Evolutionary conservation across 2,113 vertebrate genomes (phyloP).

Genomic region (Scatophagus argus): DNA sequence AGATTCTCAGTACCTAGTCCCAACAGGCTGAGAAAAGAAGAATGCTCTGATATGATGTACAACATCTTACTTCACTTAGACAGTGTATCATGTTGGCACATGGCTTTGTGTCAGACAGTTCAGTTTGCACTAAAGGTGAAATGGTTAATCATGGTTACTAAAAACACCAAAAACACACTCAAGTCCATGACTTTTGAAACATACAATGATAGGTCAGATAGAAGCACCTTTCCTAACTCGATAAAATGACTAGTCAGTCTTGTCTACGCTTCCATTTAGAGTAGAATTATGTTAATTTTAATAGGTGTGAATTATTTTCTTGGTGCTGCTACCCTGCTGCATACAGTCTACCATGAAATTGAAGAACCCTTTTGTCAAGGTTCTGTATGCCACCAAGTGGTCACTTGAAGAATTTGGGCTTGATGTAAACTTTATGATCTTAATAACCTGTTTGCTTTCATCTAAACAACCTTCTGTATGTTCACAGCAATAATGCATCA

Average conservation of each 20-base stretch:
- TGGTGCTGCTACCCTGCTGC: background rate
- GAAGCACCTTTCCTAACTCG: background rate
- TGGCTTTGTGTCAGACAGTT: background rate
- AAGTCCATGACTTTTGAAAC: background rate
- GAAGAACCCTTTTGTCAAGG: conserved; percentile 81
- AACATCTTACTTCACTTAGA: background rate
- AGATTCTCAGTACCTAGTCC: background rate
- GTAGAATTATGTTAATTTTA: background rate
- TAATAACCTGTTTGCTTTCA: background rate
- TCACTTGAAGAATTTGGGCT: conserved; percentile 4
- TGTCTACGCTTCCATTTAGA: background rate
- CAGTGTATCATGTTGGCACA: too few species aligned
- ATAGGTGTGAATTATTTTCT: background rate
- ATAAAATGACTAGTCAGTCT: background rate
- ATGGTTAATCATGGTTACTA: background rate
- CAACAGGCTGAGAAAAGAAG: background rate
- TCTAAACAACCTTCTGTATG: background rate
- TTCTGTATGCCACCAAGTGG: conserved; percentile 66
- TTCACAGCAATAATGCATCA: too few species aligned
- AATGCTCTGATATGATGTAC: background rate
- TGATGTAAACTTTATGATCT: background rate
- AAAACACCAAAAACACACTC: too few species aligned
- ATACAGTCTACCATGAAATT: background rate
- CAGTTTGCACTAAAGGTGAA: background rate
- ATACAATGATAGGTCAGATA: background rate